Percentiles rank a stretch among this genome's conserved stretches.
Conservation (phyloP, 2,113 vertebrate species). For the Sceloporus undulatus region DNA sequence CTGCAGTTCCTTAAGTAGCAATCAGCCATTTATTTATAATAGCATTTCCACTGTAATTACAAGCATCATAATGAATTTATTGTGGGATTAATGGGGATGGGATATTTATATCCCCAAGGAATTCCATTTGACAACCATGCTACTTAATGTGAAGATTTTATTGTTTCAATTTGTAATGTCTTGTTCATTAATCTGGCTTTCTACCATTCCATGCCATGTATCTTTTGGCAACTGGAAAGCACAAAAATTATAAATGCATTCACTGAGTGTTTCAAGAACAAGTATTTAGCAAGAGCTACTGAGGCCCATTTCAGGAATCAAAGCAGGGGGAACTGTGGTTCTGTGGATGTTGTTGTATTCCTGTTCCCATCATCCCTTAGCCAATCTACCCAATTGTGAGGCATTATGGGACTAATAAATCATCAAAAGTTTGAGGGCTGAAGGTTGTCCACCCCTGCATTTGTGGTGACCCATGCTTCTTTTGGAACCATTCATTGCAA, state of each 20-base stretch:
- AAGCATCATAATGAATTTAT: slow-evolving; percentile 66
- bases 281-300: not conserved
- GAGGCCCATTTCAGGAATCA: not conserved
- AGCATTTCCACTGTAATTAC: slow-evolving; percentile 53
- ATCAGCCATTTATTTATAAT: slow-evolving; percentile 54
- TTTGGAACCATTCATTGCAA: not conserved
- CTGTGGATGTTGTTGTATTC: not conserved
- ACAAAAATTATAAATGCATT: not conserved
- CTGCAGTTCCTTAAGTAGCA: slow-evolving; percentile 50
- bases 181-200: slow-evolving; percentile 49
- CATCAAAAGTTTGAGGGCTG: too few species aligned
- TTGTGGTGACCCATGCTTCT: not conserved
- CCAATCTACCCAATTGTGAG: too few species aligned
- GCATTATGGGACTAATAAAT: too few species aligned
- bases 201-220: not conserved
- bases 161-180: slow-evolving; percentile 41
- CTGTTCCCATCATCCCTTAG: too few species aligned
- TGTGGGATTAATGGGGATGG: slow-evolving; percentile 45
- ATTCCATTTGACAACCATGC: slow-evolving; percentile 41
- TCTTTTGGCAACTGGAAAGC: not conserved
- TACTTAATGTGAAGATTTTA: slow-evolving; percentile 23
- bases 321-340: not conserved
- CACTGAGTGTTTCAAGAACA: accelerated
- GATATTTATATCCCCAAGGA: slow-evolving; percentile 56
- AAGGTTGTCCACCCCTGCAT: too few species aligned